These are phyloP conservation scores for Gavialis gangeticus DNA, from an alignment of 2,113 vertebrate genomes.

Conservation along the genomic window DNA sequence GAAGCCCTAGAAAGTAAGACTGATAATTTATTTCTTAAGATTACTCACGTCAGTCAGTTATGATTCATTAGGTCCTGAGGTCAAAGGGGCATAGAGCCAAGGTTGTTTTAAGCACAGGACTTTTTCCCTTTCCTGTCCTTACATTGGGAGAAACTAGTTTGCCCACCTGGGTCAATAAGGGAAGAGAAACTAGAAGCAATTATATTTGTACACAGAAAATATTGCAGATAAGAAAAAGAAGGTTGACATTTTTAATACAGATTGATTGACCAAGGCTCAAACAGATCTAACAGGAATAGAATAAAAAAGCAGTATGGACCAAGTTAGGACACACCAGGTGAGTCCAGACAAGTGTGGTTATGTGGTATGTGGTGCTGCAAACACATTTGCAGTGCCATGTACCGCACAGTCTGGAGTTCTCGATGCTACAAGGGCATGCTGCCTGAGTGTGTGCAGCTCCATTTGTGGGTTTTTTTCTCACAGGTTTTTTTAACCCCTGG, in stretches of 20 bases:
- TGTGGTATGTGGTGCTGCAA: too few relatives aligned
- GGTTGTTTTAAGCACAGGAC: neutral
- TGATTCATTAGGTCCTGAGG: neutral
- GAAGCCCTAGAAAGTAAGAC: neutral
- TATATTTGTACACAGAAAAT: neutral
- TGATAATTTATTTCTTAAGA: neutral
- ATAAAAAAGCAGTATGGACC: neutral
- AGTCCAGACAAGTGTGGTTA: neutral
- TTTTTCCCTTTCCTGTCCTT: neutral
- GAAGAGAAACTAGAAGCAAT: neutral
- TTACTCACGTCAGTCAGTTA: neutral
- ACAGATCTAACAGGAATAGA: neutral
- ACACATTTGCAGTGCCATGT: too few relatives aligned
- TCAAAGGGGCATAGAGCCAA: neutral
- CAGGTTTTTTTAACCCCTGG: too few relatives aligned
- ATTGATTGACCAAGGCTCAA: too few relatives aligned
- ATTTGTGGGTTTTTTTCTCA: too few relatives aligned
- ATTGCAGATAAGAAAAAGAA: neutral
- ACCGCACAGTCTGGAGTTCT: too few relatives aligned
- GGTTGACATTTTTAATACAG: neutral
- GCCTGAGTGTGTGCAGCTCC: too few relatives aligned
- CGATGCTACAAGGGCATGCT: too few relatives aligned
- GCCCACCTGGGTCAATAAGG: neutral
- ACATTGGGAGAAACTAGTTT: neutral
- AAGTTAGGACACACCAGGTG: neutral